Percentiles rank a stretch among this genome's conserved stretches.
Conservation (phyloP, 2,797 vertebrate genomes). For the Enteromius treurensis region DNA sequence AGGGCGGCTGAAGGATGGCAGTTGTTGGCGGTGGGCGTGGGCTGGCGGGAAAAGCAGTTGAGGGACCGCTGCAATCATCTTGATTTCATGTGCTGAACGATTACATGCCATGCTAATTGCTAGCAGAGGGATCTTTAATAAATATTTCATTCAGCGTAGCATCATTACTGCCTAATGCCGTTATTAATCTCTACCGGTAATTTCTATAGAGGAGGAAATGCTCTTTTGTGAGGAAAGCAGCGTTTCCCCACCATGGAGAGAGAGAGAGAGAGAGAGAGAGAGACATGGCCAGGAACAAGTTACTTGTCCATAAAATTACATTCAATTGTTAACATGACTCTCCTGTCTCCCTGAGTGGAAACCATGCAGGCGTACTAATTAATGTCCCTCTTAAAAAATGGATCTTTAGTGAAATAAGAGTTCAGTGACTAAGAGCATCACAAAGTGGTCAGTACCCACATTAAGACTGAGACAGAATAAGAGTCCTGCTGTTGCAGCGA, state of each 20-base stretch:
- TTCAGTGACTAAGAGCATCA: slow-evolving; percentile 11
- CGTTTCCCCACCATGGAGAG: slow-evolving; percentile 58
- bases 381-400: slow-evolving; percentile 51
- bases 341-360: slow-evolving; percentile 63
- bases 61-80: slow-evolving; percentile 78
- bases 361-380: slow-evolving; percentile 59
- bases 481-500: background rate
- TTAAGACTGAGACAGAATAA: background rate
- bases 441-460: background rate
- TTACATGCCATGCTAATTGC: slow-evolving; percentile 84
- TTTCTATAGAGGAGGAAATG: slow-evolving; percentile 76
- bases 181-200: slow-evolving; percentile 84
- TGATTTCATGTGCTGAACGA: slow-evolving; percentile 81
- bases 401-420: slow-evolving; percentile 16
- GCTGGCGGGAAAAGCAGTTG: slow-evolving; percentile 47
- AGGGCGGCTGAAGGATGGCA: slow-evolving; percentile 62
- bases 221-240: slow-evolving; percentile 72
- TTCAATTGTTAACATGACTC: slow-evolving; percentile 60
- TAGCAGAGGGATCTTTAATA: slow-evolving; percentile 88
- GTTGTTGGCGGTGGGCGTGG: slow-evolving; percentile 66
- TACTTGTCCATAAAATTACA: slow-evolving; percentile 64
- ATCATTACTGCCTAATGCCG: slow-evolving; percentile 84
- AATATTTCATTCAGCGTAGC: slow-evolving; percentile 83
- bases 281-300: slow-evolving; percentile 48
- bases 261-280: slow-evolving; percentile 52